These are phyloP conservation scores for Ornithorhynchus anatinus DNA, from an alignment of 2,113 vertebrate species.

Conservation along the genomic window DNA sequence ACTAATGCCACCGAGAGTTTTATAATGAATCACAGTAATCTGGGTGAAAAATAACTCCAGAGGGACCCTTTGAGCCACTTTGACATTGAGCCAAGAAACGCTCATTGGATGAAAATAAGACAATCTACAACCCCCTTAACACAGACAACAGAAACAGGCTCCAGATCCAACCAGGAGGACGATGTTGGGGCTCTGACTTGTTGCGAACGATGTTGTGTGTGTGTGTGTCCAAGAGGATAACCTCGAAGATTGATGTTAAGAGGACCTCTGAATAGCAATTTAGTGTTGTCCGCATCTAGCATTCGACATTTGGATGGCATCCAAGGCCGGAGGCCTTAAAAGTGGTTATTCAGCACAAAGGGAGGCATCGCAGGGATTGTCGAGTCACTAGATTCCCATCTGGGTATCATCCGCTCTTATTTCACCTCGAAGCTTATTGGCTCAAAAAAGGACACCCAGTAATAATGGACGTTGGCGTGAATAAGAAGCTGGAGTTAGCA, in stretches of 20 bases:
- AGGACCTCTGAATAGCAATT: conserved; percentile 20
- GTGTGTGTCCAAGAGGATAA: conserved; percentile 30
- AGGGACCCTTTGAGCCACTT: conserved; percentile 46
- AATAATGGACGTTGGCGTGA: conserved; percentile 7
- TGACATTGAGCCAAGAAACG: conserved; percentile 42
- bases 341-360: conserved; percentile 10
- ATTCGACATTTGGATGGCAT: conserved; percentile 35
- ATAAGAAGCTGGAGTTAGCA: background rate
- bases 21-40: conserved; percentile 63
- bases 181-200: conserved; percentile 28
- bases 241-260: conserved; percentile 9
- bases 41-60: conserved; percentile 58
- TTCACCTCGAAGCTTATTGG: conserved; percentile 35
- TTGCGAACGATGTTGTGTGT: background rate
- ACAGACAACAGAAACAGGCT: conserved; percentile 50
- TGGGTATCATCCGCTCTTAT: conserved; percentile 26
- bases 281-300: conserved; percentile 19
- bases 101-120: conserved; percentile 55
- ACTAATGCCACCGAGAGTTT: background rate
- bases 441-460: conserved; percentile 22
- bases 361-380: conserved; percentile 23
- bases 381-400: conserved; percentile 18
- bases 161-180: conserved; percentile 32
- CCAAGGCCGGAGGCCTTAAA: conserved; percentile 22
- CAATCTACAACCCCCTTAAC: conserved; percentile 54